Percentiles rank a stretch among this genome's conserved stretches.
Evolutionary conservation across 2,113 vertebrate species (phyloP).

Genomic region (Scomber japonicus): DNA sequence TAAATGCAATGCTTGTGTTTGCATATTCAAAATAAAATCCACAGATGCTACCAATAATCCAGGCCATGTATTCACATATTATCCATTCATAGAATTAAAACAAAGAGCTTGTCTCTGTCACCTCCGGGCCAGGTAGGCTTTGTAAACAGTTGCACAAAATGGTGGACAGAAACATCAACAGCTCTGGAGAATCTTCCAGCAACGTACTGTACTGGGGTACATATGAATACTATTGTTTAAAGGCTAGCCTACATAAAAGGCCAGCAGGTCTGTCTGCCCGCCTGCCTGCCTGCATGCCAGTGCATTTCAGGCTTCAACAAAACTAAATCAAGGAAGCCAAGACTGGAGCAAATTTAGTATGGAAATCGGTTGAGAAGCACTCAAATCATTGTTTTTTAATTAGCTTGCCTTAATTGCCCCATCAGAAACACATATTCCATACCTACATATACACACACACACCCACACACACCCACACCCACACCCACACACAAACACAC

Average conservation of each 20-base stretch:
- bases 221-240: slow-evolving; percentile 65
- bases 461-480: too few species aligned
- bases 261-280: slow-evolving; percentile 52
- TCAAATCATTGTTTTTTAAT: slow-evolving; percentile 52
- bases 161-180: slow-evolving; percentile 64
- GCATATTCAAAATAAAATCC: slow-evolving; percentile 48
- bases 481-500: neutral
- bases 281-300: slow-evolving; percentile 33
- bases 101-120: slow-evolving; percentile 1
- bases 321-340: slow-evolving; percentile 46
- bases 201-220: slow-evolving; percentile 46
- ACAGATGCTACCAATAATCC: slow-evolving; percentile 15
- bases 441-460: slow-evolving; percentile 1
- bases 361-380: slow-evolving; percentile 16
- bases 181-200: slow-evolving; percentile 75
- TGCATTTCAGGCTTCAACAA: slow-evolving; percentile 38
- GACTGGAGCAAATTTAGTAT: slow-evolving; percentile 19
- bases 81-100: slow-evolving; percentile 35
- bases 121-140: slow-evolving; percentile 42
- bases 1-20: slow-evolving; percentile 4
- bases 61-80: neutral
- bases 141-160: slow-evolving; percentile 59
- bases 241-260: slow-evolving; percentile 63
- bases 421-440: slow-evolving; percentile 29
- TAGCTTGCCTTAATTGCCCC: slow-evolving; percentile 24